Percentiles rank a stretch among this genome's conserved stretches.
phyloP scores from a whole-genome alignment of 2,888 invertebrate species.

The Ophion slaviceki region DNA sequence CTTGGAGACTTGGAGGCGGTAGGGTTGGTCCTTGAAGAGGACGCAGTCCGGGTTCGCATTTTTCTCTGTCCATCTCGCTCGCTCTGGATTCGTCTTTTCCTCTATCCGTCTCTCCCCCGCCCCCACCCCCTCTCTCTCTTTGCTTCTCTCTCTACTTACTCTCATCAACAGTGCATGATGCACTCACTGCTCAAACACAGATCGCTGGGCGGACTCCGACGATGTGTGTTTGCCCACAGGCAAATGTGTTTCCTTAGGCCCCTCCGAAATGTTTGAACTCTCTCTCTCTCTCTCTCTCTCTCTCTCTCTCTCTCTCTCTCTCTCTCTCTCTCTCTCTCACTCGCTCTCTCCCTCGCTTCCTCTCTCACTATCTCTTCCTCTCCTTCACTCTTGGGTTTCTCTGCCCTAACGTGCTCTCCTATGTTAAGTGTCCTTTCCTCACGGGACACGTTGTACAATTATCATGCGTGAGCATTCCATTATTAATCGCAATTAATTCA shows the following conservation, averaged over 20 bases:
- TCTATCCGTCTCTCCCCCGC: constrained; percentile 14
- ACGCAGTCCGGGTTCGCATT: neutral
- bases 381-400: neutral
- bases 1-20: constrained; percentile 8
- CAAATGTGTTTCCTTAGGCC: constrained; percentile 83
- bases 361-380: no score
- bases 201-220: constrained; percentile 22
- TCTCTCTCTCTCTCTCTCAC: constrained; percentile 14
- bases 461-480: neutral
- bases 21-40: constrained; percentile 23
- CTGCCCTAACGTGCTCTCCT: constrained; percentile 13
- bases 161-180: constrained; percentile 43
- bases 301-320: no score
- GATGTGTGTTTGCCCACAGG: constrained; percentile 79
- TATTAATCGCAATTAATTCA: constrained; percentile 25
- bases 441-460: constrained; percentile 8
- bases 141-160: constrained; percentile 19
- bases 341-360: neutral
- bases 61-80: constrained; percentile 12
- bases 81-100: neutral
- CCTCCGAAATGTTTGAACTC: constrained; percentile 80
- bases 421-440: constrained; percentile 25
- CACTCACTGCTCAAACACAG: constrained; percentile 47
- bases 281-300: constrained; percentile 8
- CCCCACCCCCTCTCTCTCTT: constrained; percentile 36